These are phyloP conservation scores for Ormyrus rosae DNA, from an alignment of 2,888 invertebrate species.

Conservation along the genomic window DNA sequence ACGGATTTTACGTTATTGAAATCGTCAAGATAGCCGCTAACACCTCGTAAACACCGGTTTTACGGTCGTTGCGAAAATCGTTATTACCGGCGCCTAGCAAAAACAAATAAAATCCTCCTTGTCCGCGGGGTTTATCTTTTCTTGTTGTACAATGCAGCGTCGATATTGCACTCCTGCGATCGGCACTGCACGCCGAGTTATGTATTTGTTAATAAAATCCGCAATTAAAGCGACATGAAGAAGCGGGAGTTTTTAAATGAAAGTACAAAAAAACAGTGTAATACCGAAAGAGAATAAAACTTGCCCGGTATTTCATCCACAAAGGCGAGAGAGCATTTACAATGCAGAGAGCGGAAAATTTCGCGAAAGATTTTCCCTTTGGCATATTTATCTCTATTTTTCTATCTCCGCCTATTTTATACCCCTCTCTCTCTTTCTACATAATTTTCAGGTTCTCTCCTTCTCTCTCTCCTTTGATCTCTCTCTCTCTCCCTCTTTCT, in stretches of 20 bases:
- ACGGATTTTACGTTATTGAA: conserved; percentile 41
- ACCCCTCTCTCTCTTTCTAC: conserved; percentile 11
- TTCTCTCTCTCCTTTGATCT: not conserved
- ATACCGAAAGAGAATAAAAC: not conserved
- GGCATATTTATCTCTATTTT: conserved; percentile 18
- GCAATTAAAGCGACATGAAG: too few relatives aligned
- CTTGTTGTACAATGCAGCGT: too few relatives aligned
- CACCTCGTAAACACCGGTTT: conserved; percentile 42
- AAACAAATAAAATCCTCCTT: conserved; percentile 6
- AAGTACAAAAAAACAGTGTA: too few relatives aligned
- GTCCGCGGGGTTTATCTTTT: not conserved
- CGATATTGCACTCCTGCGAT: too few relatives aligned
- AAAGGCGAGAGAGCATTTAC: not conserved
- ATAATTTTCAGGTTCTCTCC: conserved; percentile 24
- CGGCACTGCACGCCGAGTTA: too few relatives aligned
- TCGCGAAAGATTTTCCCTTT: conserved; percentile 5
- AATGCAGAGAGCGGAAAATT: conserved; percentile 24
- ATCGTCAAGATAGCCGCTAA: conserved; percentile 44
- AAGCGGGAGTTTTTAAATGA: too few relatives aligned
- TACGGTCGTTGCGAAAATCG: conserved; percentile 1
- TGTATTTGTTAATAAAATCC: too few relatives aligned
- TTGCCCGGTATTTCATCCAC: too few relatives aligned
- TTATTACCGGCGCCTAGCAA: conserved; percentile 15
- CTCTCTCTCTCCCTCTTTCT: not conserved
- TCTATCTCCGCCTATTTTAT: conserved; percentile 16